Evolutionary conservation across 2,113 vertebrate genomes (phyloP).

Genomic region (Smithornis capensis): DNA sequence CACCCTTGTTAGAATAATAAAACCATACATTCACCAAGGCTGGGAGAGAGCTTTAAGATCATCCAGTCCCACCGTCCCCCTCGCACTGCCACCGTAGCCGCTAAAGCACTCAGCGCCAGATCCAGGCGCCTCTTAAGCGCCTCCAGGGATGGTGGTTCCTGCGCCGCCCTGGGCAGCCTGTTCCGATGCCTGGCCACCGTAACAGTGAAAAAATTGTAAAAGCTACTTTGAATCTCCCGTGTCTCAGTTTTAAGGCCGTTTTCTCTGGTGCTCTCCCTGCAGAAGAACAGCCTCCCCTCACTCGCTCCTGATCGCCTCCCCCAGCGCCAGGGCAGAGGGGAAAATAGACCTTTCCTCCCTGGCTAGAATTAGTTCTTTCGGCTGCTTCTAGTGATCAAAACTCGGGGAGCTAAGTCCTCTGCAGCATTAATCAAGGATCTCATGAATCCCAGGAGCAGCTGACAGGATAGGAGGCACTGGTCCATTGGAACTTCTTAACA

Average conservation of each 20-base stretch:
- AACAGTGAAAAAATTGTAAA: background rate
- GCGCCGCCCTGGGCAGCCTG: background rate
- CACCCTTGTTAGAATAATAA: background rate
- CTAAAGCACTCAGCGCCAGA: background rate
- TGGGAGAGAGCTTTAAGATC: fast-evolving
- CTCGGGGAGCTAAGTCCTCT: fast-evolving
- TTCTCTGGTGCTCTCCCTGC: too few species aligned
- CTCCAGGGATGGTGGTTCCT: background rate
- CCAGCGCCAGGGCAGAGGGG: fast-evolving
- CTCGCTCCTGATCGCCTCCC: background rate
- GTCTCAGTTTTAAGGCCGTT: too few species aligned
- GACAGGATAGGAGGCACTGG: background rate
- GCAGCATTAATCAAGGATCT: background rate
- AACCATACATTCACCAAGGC: fast-evolving
- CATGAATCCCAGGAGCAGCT: background rate
- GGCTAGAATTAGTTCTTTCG: fast-evolving
- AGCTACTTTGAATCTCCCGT: fast-evolving
- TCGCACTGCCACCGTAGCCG: background rate
- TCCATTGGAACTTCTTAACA: background rate
- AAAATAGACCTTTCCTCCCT: fast-evolving
- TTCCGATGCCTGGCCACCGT: background rate
- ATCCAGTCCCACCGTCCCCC: background rate
- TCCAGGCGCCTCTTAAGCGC: background rate
- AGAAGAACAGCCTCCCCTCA: background rate
- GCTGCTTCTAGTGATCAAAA: background rate